Percentiles rank a stretch among this genome's conserved stretches.
phyloP scores from a whole-genome alignment of 1,140 invertebrate species.

The Ectropis grisescens region DNA sequence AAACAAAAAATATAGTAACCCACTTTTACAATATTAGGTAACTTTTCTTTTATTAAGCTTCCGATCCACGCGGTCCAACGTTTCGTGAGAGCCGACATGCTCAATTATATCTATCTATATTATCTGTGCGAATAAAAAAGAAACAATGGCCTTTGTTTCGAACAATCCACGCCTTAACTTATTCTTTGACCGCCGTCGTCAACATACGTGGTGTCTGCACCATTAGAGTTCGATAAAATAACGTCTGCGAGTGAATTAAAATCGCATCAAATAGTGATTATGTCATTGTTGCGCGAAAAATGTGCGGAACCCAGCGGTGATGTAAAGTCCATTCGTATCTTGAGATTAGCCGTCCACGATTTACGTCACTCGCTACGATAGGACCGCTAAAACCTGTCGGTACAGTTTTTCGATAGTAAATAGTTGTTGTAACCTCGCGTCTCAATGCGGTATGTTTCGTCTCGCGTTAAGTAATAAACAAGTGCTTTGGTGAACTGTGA shows the following conservation, averaged over 20 bases:
- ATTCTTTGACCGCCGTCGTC: slow-evolving; percentile 24
- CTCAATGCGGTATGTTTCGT: slow-evolving; percentile 22
- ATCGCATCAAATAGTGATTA: no score
- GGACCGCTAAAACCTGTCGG: slow-evolving; percentile 38
- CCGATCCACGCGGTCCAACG: slow-evolving; percentile 6
- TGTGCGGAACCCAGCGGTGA: not conserved
- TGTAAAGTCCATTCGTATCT: slow-evolving; percentile 5
- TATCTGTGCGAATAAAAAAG: slow-evolving; percentile 40
- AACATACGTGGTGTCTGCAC: slow-evolving; percentile 16
- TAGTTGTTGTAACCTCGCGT: slow-evolving; percentile 32
- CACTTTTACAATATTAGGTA: slow-evolving; percentile 17
- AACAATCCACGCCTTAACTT: slow-evolving; percentile 31
- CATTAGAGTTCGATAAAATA: no score
- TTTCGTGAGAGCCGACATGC: slow-evolving; percentile 14
- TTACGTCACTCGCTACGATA: slow-evolving; percentile 41
- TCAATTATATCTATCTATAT: slow-evolving; percentile 14
- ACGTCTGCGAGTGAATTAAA: slow-evolving; percentile 8
- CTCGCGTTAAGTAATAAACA: slow-evolving; percentile 10
- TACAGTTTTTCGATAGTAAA: slow-evolving; percentile 49
- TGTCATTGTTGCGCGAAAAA: no score
- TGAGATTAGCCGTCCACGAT: slow-evolving; percentile 9
- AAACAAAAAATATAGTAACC: slow-evolving; percentile 7
- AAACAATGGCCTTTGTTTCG: slow-evolving; percentile 58
- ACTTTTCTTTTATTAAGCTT: slow-evolving; percentile 13
- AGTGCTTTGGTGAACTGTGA: slow-evolving; percentile 3